phyloP scores from a whole-genome alignment of 2,113 vertebrate species.

The Bubalus kerabau region DNA sequence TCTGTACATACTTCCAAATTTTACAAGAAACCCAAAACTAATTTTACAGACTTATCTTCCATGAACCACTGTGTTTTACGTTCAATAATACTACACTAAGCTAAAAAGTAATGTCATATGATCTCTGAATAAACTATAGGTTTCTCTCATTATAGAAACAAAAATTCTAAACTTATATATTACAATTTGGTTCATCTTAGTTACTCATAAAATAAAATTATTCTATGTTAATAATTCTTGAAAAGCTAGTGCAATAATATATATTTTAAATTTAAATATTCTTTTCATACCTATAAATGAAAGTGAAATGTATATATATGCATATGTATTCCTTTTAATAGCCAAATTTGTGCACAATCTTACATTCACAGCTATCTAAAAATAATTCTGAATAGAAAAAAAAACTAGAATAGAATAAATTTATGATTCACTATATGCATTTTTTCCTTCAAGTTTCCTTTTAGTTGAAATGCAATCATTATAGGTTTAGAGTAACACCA shows the following conservation, averaged over 20 bases:
- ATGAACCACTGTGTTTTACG: constrained; percentile 23
- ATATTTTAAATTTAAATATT: background rate
- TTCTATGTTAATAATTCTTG: background rate
- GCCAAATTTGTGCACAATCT: background rate
- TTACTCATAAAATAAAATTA: background rate
- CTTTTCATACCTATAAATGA: background rate
- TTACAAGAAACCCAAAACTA: constrained; percentile 30
- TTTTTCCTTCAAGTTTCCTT: background rate
- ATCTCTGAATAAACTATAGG: constrained; percentile 48
- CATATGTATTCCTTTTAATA: background rate
- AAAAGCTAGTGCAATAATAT: background rate
- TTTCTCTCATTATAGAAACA: constrained; percentile 14
- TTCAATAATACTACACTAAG: background rate
- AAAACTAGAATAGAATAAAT: background rate
- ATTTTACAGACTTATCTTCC: constrained; percentile 22
- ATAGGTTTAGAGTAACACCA: background rate
- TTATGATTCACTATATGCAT: background rate
- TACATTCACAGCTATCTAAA: background rate
- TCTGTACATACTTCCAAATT: constrained; percentile 38
- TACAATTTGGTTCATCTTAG: background rate
- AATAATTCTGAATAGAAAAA: background rate
- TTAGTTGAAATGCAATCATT: background rate
- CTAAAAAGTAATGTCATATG: constrained; percentile 21
- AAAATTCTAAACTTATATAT: constrained; percentile 9
- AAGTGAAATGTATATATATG: background rate